phyloP scores from a whole-genome alignment of 37 sponge, comb jelly and placozoan species.

The Aplysina aerophoba region DNA sequence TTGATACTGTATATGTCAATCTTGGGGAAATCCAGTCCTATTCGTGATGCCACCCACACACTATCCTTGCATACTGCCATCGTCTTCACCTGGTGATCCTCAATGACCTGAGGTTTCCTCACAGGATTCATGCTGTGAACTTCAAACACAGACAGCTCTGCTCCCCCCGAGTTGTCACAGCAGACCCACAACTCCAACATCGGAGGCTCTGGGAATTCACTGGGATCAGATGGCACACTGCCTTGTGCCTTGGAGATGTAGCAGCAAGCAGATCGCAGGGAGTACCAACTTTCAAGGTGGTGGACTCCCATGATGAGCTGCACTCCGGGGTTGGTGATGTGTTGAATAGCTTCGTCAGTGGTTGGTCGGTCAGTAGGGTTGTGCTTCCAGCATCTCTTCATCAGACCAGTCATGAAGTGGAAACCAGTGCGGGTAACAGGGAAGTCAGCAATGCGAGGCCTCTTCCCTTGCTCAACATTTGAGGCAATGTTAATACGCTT shows the following conservation, averaged over 20 bases:
- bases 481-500: conserved; percentile 56
- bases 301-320: conserved; percentile 36
- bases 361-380: conserved; percentile 64
- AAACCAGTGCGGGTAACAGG: conserved; percentile 55
- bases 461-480: conserved; percentile 54
- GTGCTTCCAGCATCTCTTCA: conserved; percentile 85
- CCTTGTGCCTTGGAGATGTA: conserved; percentile 42
- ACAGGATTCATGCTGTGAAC: conserved; percentile 54
- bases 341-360: conserved; percentile 31
- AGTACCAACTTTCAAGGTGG: conserved; percentile 9
- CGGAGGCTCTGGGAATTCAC: conserved; percentile 9
- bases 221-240: conserved; percentile 6
- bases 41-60: conserved; percentile 68
- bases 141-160: conserved; percentile 60
- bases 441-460: conserved; percentile 74
- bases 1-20: conserved; percentile 57
- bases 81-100: conserved; percentile 63
- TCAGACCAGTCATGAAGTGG: conserved; percentile 70
- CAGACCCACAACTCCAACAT: conserved; percentile 73
- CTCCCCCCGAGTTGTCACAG: conserved; percentile 60
- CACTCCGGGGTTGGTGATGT: conserved; percentile 22
- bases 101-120: conserved; percentile 40
- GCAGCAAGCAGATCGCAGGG: conserved; percentile 56
- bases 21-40: conserved; percentile 57
- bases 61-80: conserved; percentile 58